These are phyloP conservation scores for Hystrix cristata DNA, from an alignment of 2,113 vertebrate species.

Conservation along the genomic window DNA sequence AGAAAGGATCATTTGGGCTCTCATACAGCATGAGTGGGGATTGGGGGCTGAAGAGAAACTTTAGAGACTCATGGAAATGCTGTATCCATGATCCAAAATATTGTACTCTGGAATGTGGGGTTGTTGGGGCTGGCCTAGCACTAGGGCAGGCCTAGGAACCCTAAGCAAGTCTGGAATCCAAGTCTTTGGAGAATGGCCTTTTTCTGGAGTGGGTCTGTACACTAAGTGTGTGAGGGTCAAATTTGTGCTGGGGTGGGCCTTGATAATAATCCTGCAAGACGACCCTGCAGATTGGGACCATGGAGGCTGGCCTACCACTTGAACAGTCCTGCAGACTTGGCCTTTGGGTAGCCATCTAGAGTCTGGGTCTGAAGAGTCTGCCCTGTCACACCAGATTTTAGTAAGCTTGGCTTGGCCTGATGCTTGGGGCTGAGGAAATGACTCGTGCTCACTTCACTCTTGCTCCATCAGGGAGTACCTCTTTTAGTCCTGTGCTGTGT, in stretches of 20 bases:
- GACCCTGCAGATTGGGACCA: neutral
- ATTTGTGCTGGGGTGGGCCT: neutral
- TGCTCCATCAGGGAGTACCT: neutral
- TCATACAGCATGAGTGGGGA: neutral
- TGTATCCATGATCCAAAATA: conserved; percentile 20
- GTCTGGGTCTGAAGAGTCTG: neutral
- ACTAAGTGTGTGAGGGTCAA: neutral
- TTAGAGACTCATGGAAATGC: neutral
- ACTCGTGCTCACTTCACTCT: neutral
- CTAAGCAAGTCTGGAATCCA: neutral
- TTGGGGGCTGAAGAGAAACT: neutral
- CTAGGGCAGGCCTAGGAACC: neutral
- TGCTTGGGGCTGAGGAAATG: neutral
- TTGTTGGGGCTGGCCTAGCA: neutral
- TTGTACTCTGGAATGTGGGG: neutral
- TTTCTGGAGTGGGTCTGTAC: neutral
- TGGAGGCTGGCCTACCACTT: neutral
- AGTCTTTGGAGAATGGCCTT: neutral
- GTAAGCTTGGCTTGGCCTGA: too few species aligned
- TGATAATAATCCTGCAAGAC: neutral
- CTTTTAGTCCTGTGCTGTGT: neutral
- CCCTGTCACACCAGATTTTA: neutral
- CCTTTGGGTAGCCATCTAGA: neutral
- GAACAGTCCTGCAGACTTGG: neutral
- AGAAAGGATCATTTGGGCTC: neutral